Evolutionary conservation across 1,140 invertebrate genomes (phyloP), one percentile per base, ranked within the genome.

Genomic region (Tenebrio molitor): DNA sequence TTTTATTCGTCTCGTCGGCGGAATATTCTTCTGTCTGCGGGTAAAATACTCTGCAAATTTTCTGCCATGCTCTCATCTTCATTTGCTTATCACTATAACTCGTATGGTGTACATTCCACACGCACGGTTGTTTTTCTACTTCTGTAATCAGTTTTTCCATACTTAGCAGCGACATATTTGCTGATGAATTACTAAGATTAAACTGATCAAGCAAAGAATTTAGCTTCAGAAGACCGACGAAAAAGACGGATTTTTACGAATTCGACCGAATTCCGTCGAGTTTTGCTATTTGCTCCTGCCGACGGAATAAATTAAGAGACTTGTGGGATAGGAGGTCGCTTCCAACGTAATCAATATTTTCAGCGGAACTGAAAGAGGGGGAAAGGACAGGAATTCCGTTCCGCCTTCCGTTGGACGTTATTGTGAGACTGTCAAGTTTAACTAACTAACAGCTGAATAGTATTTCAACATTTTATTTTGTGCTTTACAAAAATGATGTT

Each of bases 231-330:
- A n/a, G n/a, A n/a, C n/a, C n/a, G 8, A 29, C 8, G 25, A 29
- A 29, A 8, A 29, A 29, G 8, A 4, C 16, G 12, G 5, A 50
- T 10, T 3, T 2, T 7, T 8, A 1, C 19, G 5, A 53, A 23
- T 23, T 21, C n/a, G 36, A 53, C 46, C 46, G 46, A 53, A 53
- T 53, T 53, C 46, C 46, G 46, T 53, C 46, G 17, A 53, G 46
- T n/a, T 19, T 53, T 39, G n/a, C 12, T 12, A n/a, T 4, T 4
- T 53, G 46, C 46, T 16, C 23, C 0, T 8, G 16, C 46, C 17
- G 46, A 53, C 46, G 17, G 46, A 53, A 53, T 23, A 23, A n/a
- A 12, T 39, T 39, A 7, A 12, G 12, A 2, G n/a, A 39, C 36
- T 7, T 12, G 6, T n/a, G 0, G 36, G n/a, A n/a, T n/a, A n/a